Base-by-base conservation (phyloP, 2,797 vertebrate species). In the Poeciliopsis turneri region DNA sequence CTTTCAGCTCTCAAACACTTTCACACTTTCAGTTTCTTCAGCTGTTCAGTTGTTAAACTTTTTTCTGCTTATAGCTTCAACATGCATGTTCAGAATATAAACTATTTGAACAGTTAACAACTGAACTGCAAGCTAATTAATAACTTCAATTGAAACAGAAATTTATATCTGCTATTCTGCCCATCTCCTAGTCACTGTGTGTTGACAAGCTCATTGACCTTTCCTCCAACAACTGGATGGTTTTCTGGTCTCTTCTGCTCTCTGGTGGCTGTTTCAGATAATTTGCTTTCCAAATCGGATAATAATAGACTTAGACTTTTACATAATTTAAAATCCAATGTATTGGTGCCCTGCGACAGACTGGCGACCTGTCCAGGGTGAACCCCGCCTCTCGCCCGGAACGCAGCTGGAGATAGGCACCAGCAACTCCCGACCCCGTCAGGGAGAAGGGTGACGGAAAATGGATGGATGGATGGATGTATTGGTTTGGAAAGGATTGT, bases 191-290 rank as follows among this genome's bases (percentile, higher is more conserved):
- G 0, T 41, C 28, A 73, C 28, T 55, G 11, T 78, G 69, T 81
- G 75, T 68, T 78, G 33, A 78, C 41, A 74, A 68, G 77, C 4
- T 47, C 13, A 16, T 18, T 71, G 41, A 30, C 2, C 18, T 72
- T 15, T 5, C 16, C 20, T 75, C 75, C 15, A 39, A 69, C 3
- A 49, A 12, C 7, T 7, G 0, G 11, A 46, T 66, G 30, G 25
- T 74, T 74, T 61, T 72, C 43, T 77, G 70, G 66, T 30, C 73
- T 36, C 45, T 86, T 77, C 82, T 93, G 92, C 90, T 23, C 83
- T 80, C 90, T 92, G 53, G 74, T 91, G 91, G 92, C 20, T 68
- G 36, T 12, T 36, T 64, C 12, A 30, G 28, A 33, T 15, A 1
- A 59, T 57, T 28, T n/a, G 25, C 1, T 13, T n/a, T 28, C 11